These are phyloP conservation scores for Cryptotis parvus DNA, from an alignment of 2,113 vertebrate genomes.

Conservation along the genomic window DNA sequence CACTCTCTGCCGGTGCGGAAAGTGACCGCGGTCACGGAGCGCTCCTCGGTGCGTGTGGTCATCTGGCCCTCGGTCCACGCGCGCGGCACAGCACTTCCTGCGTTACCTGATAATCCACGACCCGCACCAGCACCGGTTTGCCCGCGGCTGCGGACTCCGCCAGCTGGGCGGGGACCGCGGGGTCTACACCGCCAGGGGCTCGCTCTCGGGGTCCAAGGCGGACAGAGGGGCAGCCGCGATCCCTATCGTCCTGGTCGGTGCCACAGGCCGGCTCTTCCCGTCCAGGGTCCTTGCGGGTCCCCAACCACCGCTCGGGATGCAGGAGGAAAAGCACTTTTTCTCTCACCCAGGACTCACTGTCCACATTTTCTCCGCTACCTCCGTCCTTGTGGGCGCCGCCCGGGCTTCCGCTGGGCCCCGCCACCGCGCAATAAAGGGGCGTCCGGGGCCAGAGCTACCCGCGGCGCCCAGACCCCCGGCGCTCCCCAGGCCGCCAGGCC, in stretches of 20 bases:
- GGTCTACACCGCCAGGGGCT: background rate
- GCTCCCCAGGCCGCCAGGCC: background rate
- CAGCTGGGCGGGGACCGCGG: background rate
- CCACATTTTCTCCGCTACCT: background rate
- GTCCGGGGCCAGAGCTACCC: background rate
- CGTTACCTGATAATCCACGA: slow-evolving; percentile 70
- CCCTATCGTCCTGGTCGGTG: no score
- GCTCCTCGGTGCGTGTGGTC: slow-evolving; percentile 71
- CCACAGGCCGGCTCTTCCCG: background rate
- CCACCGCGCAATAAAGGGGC: rapidly evolving
- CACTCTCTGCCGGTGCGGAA: slow-evolving; percentile 40
- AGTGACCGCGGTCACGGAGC: slow-evolving; percentile 62
- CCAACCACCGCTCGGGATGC: slow-evolving; percentile 65
- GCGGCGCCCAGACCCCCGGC: rapidly evolving
- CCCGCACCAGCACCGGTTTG: slow-evolving; percentile 68
- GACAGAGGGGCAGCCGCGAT: no score
- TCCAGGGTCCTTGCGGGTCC: background rate
- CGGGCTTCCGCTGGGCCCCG: background rate
- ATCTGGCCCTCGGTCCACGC: slow-evolving; percentile 51
- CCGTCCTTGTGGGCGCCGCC: background rate
- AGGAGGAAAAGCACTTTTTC: slow-evolving; percentile 82
- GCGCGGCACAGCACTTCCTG: slow-evolving; percentile 59
- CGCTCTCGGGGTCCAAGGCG: background rate
- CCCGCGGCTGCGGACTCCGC: background rate
- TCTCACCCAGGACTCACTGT: slow-evolving; percentile 60